Evolutionary conservation across 2,113 vertebrate species (phyloP), one percentile per base, ranked within the genome.

Genomic region (Polypterus bichir): DNA sequence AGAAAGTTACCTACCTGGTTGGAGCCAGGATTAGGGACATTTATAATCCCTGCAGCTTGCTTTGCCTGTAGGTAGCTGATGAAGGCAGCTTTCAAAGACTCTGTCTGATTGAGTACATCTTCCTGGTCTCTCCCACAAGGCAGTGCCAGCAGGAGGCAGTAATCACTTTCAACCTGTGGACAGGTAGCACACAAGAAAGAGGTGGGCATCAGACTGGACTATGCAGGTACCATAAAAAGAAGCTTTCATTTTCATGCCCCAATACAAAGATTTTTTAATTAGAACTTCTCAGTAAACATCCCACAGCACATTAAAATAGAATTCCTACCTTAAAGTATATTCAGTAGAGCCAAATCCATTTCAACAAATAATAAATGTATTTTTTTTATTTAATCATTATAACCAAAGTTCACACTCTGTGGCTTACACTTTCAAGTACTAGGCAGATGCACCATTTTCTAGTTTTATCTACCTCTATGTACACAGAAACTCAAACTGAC

Each of bases 41-140:
- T 99, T 80, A 98, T 99, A 80, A 99, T 99, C 8, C 96, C 95
- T 54, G 95, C 95, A 1, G 94, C 94, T 78, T 97, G 94, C 78
- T 99, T 99, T 53, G 93, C 89, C 82, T 99, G 96, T 75, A 99
- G 83, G 77, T 99, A 99, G 46, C 91, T 99, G 78, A 99, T 99
- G 78, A 99, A 98, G 0, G 91, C 95, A 3, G 89, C 91, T 79
- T 95, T 94, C 54, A 99, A 90, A 1, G 93, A 94, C 78, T 97
- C 92, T 0, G 96, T 99, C 86, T 99, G 96, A 66, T 79, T 89
- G 55, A 93, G 91, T 0, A 99, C 93, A 0, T 99, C 96, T 46
- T 97, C 94, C 74, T 98, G 92, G 80, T 99, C 95, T 45, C 94
- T 88, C 60, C 96, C 96, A 53, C 96, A 99, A 2, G 96, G 95